phyloP scores from a whole-genome alignment of 2,797 vertebrate species.

The Darevskia nairensis region DNA sequence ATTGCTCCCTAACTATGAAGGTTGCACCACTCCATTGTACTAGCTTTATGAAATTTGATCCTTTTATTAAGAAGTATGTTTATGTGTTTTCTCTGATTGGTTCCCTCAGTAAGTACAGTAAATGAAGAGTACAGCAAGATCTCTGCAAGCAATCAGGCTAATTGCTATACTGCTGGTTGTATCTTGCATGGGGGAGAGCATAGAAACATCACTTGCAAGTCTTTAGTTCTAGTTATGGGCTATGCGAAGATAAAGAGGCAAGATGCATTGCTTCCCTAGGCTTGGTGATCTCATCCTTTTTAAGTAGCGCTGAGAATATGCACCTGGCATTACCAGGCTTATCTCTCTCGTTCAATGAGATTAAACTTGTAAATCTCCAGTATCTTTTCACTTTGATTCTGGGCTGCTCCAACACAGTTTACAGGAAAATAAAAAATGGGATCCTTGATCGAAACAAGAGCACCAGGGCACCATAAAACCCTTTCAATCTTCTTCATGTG shows the following conservation, averaged over 20 bases:
- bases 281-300: conserved; percentile 5
- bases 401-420: conserved; percentile 5
- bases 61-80: too few relatives aligned
- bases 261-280: conserved; percentile 20
- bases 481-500: conserved; percentile 14
- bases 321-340: background rate
- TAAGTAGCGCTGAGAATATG: background rate
- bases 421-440: background rate
- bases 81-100: too few relatives aligned
- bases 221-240: background rate
- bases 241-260: background rate
- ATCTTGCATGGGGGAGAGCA: conserved; percentile 15
- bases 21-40: too few relatives aligned
- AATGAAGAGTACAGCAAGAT: background rate
- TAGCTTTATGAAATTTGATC: too few relatives aligned
- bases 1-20: too few relatives aligned
- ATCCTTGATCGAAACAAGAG: conserved; percentile 24
- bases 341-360: background rate
- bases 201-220: background rate
- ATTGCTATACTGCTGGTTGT: background rate
- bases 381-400: background rate
- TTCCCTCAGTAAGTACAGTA: too few relatives aligned
- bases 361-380: conserved; percentile 15
- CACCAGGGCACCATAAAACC: background rate
- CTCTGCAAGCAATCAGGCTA: background rate